Evolutionary conservation across 2,888 invertebrate genomes (phyloP).

Genomic region (Drosophila mimica): DNA sequence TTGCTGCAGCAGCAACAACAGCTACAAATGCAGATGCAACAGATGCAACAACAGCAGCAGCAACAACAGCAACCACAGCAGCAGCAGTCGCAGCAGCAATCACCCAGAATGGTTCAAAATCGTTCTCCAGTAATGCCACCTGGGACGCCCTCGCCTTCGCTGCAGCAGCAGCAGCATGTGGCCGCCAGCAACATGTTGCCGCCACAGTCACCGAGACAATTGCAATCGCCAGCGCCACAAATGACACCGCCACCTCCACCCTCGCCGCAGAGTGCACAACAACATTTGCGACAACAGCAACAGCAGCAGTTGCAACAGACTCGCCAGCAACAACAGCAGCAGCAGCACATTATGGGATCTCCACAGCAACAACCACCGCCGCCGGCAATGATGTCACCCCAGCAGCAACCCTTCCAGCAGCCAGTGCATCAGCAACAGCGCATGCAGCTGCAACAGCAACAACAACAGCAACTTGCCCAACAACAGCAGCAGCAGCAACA

Average conservation of each 20-base stretch:
- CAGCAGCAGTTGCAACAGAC: conserved; percentile 67
- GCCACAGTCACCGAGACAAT: conserved; percentile 83
- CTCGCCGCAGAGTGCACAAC: conserved; percentile 80
- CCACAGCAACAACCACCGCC: conserved; percentile 67
- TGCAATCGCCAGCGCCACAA: conserved; percentile 84
- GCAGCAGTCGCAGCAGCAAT: conserved; percentile 78
- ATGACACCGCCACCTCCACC: conserved; percentile 85
- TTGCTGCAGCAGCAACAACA: conserved; percentile 85
- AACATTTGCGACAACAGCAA: conserved; percentile 82
- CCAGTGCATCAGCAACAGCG: conserved; percentile 80
- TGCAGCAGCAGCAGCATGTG: conserved; percentile 74
- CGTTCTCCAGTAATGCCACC: conserved; percentile 82
- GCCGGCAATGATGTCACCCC: conserved; percentile 65
- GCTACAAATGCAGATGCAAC: conserved; percentile 79
- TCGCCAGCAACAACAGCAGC: conserved; percentile 73
- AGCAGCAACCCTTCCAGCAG: conserved; percentile 82
- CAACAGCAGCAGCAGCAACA: conserved; percentile 79
- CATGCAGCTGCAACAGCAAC: conserved; percentile 74
- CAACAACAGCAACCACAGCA: conserved; percentile 84
- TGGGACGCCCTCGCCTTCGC: conserved; percentile 81
- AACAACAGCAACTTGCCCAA: conserved; percentile 65
- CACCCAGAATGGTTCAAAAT: conserved; percentile 83
- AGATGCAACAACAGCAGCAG: conserved; percentile 84
- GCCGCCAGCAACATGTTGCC: conserved; percentile 79
- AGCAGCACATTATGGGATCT: conserved; percentile 70